A percentile compares a stretch with the other conserved stretches of the same genome.
Conservation (phyloP, 2,113 vertebrate species). For the Serilophus lunatus region DNA sequence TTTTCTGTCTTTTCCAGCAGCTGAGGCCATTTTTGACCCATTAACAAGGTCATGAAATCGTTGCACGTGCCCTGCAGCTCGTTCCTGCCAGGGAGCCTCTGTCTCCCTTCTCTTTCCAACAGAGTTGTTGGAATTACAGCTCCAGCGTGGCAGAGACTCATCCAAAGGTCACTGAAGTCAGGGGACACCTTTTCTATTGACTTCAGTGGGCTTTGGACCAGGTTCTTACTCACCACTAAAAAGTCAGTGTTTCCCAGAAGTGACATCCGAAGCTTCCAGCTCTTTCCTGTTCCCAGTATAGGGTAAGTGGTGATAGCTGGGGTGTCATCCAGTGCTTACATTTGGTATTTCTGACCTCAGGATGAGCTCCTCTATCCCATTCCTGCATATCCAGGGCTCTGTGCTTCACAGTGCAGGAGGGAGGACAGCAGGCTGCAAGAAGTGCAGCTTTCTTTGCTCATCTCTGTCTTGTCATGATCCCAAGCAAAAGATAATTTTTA, state of each 20-base stretch:
- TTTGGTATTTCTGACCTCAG: background rate
- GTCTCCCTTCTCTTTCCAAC: background rate
- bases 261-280: constrained; percentile 19
- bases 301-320: background rate
- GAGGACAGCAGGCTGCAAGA: background rate
- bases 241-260: constrained; percentile 51
- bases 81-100: background rate
- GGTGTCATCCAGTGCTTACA: constrained; percentile 25
- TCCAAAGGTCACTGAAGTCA: constrained; percentile 44
- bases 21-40: background rate
- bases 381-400: background rate
- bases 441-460: background rate
- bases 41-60: too few relatives aligned
- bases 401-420: background rate
- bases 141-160: background rate
- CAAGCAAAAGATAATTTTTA: background rate
- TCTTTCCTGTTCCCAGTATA: constrained; percentile 35
- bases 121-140: background rate
- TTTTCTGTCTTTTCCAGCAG: background rate
- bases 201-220: background rate
- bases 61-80: background rate
- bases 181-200: constrained; percentile 41
- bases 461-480: background rate
- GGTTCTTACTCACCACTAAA: constrained; percentile 12
- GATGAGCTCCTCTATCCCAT: background rate